A percentile compares a stretch with the other conserved stretches of the same genome.
phyloP scores from a whole-genome alignment of 2,797 vertebrate species.

The Graptemys geographica region DNA sequence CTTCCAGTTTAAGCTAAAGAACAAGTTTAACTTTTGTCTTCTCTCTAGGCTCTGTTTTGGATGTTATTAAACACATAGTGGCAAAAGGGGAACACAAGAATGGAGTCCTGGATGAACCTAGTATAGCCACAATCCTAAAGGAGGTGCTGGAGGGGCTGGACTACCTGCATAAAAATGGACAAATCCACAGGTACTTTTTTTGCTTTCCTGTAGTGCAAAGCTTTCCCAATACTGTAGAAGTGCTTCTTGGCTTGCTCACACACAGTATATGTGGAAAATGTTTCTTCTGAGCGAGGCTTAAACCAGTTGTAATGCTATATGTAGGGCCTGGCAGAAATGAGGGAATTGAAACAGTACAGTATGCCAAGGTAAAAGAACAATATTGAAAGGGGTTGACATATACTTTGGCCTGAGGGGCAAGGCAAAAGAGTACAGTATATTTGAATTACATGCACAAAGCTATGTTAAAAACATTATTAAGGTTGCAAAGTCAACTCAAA shows the following conservation, averaged over 20 bases:
- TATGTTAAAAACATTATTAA: not conserved
- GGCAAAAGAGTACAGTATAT: not conserved
- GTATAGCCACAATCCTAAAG: slow-evolving; percentile 94
- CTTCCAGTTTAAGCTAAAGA: not conserved
- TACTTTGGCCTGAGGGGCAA: not conserved
- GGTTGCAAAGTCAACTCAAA: not conserved
- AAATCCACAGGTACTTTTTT: slow-evolving; percentile 93
- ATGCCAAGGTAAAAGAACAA: not conserved
- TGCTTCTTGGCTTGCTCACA: not conserved
- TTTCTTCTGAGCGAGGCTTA: not conserved
- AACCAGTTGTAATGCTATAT: not conserved
- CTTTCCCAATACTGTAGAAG: not conserved
- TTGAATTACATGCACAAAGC: not conserved
- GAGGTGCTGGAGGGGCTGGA: slow-evolving; percentile 96
- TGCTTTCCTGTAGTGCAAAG: not conserved
- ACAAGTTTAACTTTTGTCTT: not conserved
- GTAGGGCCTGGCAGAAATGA: not conserved
- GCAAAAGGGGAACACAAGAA: slow-evolving; percentile 95
- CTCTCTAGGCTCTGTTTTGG: slow-evolving; percentile 92
- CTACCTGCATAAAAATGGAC: slow-evolving; percentile 97
- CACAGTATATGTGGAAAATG: not conserved
- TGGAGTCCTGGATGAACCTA: slow-evolving; percentile 94
- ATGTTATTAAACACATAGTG: slow-evolving; percentile 97
- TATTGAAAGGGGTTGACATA: not conserved
- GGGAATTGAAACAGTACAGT: not conserved